phyloP scores from a whole-genome alignment of 1,140 invertebrate species.

The Palaemon carinicauda region DNA sequence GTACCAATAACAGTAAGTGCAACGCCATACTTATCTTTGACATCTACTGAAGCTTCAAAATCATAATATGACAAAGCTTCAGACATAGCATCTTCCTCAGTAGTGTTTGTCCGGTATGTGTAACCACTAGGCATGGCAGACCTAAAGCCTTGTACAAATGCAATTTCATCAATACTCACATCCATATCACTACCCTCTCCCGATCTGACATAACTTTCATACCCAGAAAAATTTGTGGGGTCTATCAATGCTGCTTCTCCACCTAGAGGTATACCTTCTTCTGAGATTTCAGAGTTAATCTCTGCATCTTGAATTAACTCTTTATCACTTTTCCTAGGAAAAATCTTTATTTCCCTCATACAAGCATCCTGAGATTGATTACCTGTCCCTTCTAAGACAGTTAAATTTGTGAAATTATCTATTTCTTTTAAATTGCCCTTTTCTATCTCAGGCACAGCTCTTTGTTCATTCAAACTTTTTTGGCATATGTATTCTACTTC shows the following conservation, averaged over 20 bases:
- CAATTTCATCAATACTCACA: slow-evolving; percentile 7
- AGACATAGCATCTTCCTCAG: slow-evolving; percentile 22
- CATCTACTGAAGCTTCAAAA: slow-evolving; percentile 17
- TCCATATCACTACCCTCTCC: slow-evolving; percentile 26
- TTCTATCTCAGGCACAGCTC: no score
- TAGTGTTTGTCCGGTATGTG: slow-evolving; percentile 22
- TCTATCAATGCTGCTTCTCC: slow-evolving; percentile 32
- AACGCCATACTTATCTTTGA: slow-evolving; percentile 38
- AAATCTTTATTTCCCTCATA: neutral
- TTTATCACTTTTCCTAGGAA: neutral
- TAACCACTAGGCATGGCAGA: slow-evolving; percentile 36
- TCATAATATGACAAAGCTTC: slow-evolving; percentile 44
- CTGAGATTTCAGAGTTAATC: slow-evolving; percentile 32
- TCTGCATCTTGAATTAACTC: neutral
- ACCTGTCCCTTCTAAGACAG: neutral
- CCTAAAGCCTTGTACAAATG: slow-evolving; percentile 10
- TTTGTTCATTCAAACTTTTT: no score
- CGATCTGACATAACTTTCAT: slow-evolving; percentile 14
- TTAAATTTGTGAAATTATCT: no score
- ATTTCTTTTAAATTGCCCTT: no score
- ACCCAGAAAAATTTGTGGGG: slow-evolving; percentile 7
- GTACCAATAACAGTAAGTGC: slow-evolving; percentile 33
- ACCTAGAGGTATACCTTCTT: slow-evolving; percentile 31
- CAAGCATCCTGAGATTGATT: neutral
- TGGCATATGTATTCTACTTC: no score